Percentiles rank a stretch among this genome's conserved stretches.
phyloP scores from a whole-genome alignment of 2,888 invertebrate species.

The Cybosia mesomella region DNA sequence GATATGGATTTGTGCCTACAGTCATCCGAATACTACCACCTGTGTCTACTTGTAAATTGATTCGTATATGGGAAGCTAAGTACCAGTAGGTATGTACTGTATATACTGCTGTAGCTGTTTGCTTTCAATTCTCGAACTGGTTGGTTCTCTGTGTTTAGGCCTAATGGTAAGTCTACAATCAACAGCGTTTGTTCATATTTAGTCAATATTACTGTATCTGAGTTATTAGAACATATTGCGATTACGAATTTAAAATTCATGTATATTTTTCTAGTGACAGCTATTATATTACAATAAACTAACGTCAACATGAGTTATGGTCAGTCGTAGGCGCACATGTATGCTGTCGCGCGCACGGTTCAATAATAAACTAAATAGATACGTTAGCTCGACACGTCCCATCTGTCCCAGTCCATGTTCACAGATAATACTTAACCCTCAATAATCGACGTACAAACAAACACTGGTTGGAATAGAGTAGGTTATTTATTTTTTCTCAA shows the following conservation, averaged over 20 bases:
- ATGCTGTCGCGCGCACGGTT: constrained; percentile 30
- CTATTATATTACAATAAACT: constrained; percentile 18
- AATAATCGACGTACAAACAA: constrained; percentile 83
- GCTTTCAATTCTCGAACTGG: constrained; percentile 26
- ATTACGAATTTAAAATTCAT: constrained; percentile 9
- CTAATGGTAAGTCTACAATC: constrained; percentile 9
- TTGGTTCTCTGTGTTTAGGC: constrained; percentile 28
- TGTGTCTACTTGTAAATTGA: constrained; percentile 64
- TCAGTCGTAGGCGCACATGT: constrained; percentile 25
- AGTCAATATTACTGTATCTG: neutral
- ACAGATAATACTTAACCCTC: constrained; percentile 81
- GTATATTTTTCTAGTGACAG: constrained; percentile 14
- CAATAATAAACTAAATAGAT: constrained; percentile 59
- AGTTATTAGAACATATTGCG: neutral
- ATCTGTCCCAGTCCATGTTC: constrained; percentile 72
- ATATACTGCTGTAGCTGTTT: constrained; percentile 30
- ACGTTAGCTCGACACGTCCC: constrained; percentile 70
- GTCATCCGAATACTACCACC: constrained; percentile 68
- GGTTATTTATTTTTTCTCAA: constrained; percentile 84
- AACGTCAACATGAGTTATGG: constrained; percentile 10
- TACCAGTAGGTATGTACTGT: constrained; percentile 14
- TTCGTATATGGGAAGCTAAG: constrained; percentile 55
- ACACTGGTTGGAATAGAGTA: constrained; percentile 81
- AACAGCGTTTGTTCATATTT: neutral
- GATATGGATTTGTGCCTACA: constrained; percentile 62